Base-by-base conservation (phyloP, 2,888 invertebrate genomes). In the Dysmachus trigonus region DNA sequence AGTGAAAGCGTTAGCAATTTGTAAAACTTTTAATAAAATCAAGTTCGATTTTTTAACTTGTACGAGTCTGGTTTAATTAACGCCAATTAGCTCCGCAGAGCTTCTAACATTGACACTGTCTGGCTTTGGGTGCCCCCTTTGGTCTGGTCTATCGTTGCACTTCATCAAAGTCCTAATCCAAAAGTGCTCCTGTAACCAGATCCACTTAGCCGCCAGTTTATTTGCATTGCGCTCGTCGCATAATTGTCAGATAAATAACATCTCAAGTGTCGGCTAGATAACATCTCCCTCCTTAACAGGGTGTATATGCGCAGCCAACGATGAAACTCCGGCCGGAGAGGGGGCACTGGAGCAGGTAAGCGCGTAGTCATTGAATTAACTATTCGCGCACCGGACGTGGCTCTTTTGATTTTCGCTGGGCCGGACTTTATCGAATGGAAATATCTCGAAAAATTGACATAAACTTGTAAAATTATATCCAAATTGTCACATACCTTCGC, bases 391-490 rank as follows among this genome's bases (percentile, higher is more conserved):
- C 18, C 71, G 62, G n/a, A 31, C 31, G 35, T 38, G n/a, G 82
- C 62, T 53, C 35, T 35, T 71, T 82, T 82, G 82, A 82, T 82
- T 82, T 62, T 82, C 13, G 62, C 82, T 31, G n/a, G 62, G 4
- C 38, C 33, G 15, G 7, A 62, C 82, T 35, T 85, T 85, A 85
- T 85, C 85, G 47, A 85, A 85, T 85, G 74, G 51, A 85, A 82
- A 74, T 85, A 85, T 85, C 85, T 74, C 47, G 15, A 85, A 85
- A 85, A 85, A 74, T 74, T 85, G 73, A 85, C 74, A 85, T 85
- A 85, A 85, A 85, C 73, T 74, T 85, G 85, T 51, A 85, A 85
- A 85, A 74, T 85, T 85, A 85, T 74, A 51, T 74, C 74, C 85
- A 85, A 85, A 74, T 85, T 85, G 51, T 73, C 74, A 74, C 84